phyloP scores from a whole-genome alignment of 2,113 vertebrate species.

The Pteruthius melanotis region DNA sequence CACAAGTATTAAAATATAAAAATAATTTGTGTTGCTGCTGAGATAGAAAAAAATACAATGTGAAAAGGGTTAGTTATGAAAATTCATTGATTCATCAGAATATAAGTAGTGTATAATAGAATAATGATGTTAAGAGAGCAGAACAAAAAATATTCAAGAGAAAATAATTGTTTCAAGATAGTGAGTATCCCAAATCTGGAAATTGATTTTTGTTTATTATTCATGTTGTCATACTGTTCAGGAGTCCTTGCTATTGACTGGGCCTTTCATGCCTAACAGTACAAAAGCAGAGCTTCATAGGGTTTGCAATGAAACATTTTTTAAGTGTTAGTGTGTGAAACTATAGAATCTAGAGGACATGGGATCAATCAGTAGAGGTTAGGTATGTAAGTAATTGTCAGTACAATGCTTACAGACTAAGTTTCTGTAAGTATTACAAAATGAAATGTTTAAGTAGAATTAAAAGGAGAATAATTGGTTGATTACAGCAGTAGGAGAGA shows the following conservation, averaged over 20 bases:
- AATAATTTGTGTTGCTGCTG: neutral
- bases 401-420: neutral
- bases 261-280: neutral
- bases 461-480: neutral
- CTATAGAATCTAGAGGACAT: neutral
- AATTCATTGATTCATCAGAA: neutral
- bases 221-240: neutral
- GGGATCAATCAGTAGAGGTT: neutral
- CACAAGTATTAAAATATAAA: neutral
- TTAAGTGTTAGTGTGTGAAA: neutral
- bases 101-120: neutral
- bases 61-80: neutral
- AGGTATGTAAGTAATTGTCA: neutral
- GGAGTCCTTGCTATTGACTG: neutral
- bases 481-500: neutral
- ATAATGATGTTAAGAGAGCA: neutral
- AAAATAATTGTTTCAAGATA: neutral
- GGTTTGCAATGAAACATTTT: neutral
- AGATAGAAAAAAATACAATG: neutral
- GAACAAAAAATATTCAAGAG: neutral
- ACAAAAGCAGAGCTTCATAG: neutral
- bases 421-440: neutral
- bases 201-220: neutral
- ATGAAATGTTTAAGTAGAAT: neutral
- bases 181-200: neutral